Evolutionary conservation across 2,113 vertebrate genomes (phyloP).

Genomic region (Labeo catla): DNA sequence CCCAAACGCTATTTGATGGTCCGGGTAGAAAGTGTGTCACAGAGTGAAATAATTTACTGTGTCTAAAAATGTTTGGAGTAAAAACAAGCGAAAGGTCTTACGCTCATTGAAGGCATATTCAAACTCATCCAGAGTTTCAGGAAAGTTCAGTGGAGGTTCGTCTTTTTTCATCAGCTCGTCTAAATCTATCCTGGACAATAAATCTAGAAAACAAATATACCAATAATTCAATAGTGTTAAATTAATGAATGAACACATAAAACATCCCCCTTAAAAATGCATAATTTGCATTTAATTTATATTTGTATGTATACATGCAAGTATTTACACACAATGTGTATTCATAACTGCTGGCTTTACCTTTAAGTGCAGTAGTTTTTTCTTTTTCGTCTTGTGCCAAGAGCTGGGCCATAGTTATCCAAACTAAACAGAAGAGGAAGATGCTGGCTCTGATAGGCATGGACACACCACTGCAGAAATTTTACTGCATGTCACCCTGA

Average conservation of each 20-base stretch:
- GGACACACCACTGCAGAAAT: conserved; percentile 66
- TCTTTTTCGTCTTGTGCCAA: conserved; percentile 92
- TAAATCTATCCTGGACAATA: conserved; percentile 95
- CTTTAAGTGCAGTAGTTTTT: conserved; percentile 94
- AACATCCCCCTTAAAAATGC: neutral
- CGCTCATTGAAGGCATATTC: conserved; percentile 97
- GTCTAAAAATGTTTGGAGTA: neutral
- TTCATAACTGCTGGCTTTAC: conserved; percentile 64
- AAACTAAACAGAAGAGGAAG: conserved; percentile 77
- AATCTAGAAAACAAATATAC: conserved; percentile 75
- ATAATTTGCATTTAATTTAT: no score
- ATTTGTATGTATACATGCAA: no score
- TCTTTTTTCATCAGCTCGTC: conserved; percentile 99
- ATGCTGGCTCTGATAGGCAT: conserved; percentile 77
- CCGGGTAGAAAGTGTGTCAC: neutral
- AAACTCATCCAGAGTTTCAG: conserved; percentile 94
- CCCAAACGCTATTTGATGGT: neutral
- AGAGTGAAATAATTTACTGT: neutral
- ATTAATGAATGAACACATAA: neutral
- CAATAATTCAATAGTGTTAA: neutral
- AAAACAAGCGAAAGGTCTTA: conserved; percentile 72
- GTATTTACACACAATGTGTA: neutral
- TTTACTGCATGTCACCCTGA: conserved; percentile 68
- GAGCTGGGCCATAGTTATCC: conserved; percentile 88
- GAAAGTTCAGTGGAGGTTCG: conserved; percentile 94